These are phyloP conservation scores for Formicarius rufipectus DNA, from an alignment of 2,113 vertebrate species.

Conservation along the genomic window DNA sequence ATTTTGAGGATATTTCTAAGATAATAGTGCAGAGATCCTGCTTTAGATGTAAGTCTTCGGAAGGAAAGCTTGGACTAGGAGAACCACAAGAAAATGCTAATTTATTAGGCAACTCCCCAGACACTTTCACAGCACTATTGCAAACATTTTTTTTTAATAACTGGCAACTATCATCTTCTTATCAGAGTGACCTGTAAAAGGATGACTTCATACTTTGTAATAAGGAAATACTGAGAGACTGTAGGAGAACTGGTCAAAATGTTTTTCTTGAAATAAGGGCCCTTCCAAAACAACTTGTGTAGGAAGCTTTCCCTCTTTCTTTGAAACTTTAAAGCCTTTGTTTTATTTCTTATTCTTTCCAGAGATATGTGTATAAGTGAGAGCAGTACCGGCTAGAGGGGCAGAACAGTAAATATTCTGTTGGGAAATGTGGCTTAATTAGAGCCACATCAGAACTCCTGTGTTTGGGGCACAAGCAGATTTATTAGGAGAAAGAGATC, in stretches of 20 bases:
- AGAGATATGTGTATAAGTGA: not conserved
- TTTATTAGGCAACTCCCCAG: not conserved
- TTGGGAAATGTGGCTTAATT: not conserved
- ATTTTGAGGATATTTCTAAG: slow-evolving; percentile 16
- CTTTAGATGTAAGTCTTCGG: slow-evolving; percentile 8
- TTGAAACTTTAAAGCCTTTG: not conserved
- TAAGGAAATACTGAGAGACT: not conserved
- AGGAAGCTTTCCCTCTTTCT: not conserved
- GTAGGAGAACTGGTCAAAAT: not conserved
- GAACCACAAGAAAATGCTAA: not conserved
- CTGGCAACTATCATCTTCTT: not conserved
- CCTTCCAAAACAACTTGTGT: not conserved
- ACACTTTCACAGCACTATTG: not conserved
- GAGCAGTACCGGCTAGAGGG: not conserved
- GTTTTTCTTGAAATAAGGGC: not conserved
- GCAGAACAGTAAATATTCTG: not conserved
- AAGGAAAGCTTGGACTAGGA: not conserved
- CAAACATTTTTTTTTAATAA: not conserved
- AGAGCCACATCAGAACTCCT: not conserved
- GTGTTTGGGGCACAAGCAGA: not conserved
- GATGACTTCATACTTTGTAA: not conserved
- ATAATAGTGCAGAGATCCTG: not conserved
- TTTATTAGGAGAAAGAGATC: not conserved
- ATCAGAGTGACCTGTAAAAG: not conserved
- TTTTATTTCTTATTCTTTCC: not conserved